These are phyloP conservation scores for Rhyacichthys aspro DNA, from an alignment of 2,797 vertebrate species.

Conservation along the genomic window DNA sequence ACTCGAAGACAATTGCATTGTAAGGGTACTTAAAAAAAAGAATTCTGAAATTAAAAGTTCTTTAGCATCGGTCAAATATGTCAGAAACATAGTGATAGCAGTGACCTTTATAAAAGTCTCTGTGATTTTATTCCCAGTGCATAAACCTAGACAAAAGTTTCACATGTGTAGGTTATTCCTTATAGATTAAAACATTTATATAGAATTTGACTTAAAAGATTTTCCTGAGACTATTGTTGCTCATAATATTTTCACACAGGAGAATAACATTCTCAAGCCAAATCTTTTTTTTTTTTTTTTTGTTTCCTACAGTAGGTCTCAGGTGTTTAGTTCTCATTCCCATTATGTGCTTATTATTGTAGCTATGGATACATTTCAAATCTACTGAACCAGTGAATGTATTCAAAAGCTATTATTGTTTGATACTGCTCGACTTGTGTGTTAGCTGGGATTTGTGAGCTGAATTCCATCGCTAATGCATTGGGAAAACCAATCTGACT, in stretches of 20 bases:
- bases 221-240: constrained; percentile 56
- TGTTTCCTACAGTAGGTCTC: constrained; percentile 67
- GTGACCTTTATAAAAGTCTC: no score
- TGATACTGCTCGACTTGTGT: constrained; percentile 33
- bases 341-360: constrained; percentile 34
- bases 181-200: constrained; percentile 19
- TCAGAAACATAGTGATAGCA: no score
- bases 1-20: no score
- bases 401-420: constrained; percentile 49
- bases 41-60: no score
- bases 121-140: no score
- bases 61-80: no score
- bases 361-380: constrained; percentile 56
- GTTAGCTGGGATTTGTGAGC: constrained; percentile 35
- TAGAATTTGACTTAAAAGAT: constrained; percentile 38
- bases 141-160: no score
- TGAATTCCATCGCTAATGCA: constrained; percentile 35
- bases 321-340: constrained; percentile 59
- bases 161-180: no score
- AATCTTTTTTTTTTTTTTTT: constrained; percentile 47
- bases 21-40: no score
- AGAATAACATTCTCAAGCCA: constrained; percentile 72
- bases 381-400: constrained; percentile 53
- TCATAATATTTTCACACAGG: constrained; percentile 46
- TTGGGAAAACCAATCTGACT: constrained; percentile 33